phyloP scores from a whole-genome alignment of 2,888 invertebrate species.

The Pharmacophagus antenor region DNA sequence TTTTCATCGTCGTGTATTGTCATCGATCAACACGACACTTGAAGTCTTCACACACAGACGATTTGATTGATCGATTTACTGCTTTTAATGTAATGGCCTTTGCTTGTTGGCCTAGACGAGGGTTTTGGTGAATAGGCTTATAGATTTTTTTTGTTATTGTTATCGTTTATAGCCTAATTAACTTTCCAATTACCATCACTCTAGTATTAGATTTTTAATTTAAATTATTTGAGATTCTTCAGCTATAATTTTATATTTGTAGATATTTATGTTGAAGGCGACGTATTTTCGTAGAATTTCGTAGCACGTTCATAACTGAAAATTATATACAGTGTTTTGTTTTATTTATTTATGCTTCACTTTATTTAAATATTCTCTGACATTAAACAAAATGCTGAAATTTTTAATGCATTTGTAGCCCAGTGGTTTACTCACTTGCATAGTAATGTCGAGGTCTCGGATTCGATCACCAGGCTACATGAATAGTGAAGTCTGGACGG shows the following conservation, averaged over 20 bases:
- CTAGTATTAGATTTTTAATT: not conserved
- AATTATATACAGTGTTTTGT: no score
- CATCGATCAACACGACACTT: slow-evolving; percentile 27
- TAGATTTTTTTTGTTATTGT: slow-evolving; percentile 5
- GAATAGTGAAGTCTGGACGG: no score
- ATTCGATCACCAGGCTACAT: no score
- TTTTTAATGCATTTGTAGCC: no score
- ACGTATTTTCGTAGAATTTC: not conserved
- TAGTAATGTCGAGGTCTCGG: no score
- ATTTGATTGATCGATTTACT: slow-evolving; percentile 27
- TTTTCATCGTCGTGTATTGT: slow-evolving; percentile 20
- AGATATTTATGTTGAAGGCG: not conserved
- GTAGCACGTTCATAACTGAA: not conserved
- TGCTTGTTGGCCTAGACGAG: slow-evolving; percentile 22
- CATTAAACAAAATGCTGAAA: no score
- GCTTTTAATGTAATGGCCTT: slow-evolving; percentile 28
- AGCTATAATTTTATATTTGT: not conserved
- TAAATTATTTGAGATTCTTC: not conserved
- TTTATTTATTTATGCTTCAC: no score
- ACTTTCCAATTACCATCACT: not conserved
- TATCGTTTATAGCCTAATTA: not conserved
- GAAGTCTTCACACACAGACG: slow-evolving; percentile 21
- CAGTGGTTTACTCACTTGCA: no score
- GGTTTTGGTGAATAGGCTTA: slow-evolving; percentile 6
- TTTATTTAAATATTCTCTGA: no score